Percentiles rank a stretch among this genome's conserved stretches.
phyloP scores from a whole-genome alignment of 2,113 vertebrate species.

The Pogona vitticeps region DNA sequence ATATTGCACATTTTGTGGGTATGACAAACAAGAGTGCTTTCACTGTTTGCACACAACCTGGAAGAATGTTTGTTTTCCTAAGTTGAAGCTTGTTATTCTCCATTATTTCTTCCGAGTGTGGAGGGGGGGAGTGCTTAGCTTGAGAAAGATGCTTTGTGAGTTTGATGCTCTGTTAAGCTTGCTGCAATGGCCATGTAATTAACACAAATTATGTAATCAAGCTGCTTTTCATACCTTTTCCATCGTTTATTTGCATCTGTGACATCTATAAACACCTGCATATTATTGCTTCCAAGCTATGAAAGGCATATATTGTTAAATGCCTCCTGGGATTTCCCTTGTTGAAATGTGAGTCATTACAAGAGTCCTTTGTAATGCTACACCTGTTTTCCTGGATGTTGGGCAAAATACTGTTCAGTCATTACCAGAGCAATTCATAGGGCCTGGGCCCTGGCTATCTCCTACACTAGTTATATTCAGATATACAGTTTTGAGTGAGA shows the following conservation, averaged over 20 bases:
- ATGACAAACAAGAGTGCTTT: neutral
- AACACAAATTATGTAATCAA: slow-evolving; percentile 18
- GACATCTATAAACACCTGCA: slow-evolving; percentile 20
- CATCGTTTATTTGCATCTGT: slow-evolving; percentile 16
- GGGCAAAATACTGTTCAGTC: neutral
- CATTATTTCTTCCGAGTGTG: neutral
- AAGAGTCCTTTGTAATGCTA: slow-evolving; percentile 19
- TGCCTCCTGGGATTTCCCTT: slow-evolving; percentile 1
- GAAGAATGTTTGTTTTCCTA: neutral
- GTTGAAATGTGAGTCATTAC: neutral
- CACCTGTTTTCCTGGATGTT: slow-evolving; percentile 6
- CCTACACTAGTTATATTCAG: neutral
- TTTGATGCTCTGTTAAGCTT: neutral
- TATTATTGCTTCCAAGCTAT: slow-evolving; percentile 4
- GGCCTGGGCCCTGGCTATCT: neutral
- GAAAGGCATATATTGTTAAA: slow-evolving; percentile 21
- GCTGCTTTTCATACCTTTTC: slow-evolving; percentile 16
- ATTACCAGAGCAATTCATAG: neutral
- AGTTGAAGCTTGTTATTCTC: neutral
- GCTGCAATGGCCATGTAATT: slow-evolving; percentile 16
- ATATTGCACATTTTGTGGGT: neutral
- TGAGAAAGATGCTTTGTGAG: neutral
- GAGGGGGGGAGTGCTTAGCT: neutral
- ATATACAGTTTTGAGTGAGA: neutral
- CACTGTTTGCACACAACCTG: neutral